A percentile compares a stretch with the other conserved stretches of the same genome.
phyloP scores from a whole-genome alignment of 2,797 vertebrate genomes.

The Cephalopachus bancanus region DNA sequence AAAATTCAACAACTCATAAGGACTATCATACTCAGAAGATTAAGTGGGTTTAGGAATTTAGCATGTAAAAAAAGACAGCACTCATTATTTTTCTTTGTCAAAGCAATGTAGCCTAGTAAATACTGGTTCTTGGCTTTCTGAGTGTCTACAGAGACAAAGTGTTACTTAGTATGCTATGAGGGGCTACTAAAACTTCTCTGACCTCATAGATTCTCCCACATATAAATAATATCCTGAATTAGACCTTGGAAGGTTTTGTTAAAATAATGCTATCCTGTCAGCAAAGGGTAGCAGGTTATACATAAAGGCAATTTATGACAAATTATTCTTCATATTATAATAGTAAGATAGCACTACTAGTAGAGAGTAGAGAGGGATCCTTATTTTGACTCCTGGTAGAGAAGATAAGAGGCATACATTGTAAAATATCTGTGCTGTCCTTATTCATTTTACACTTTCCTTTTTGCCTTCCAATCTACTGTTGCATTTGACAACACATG shows the following conservation, averaged over 20 bases:
- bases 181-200: background rate
- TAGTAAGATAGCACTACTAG: background rate
- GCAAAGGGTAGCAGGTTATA: background rate
- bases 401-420: background rate
- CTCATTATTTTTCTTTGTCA: background rate
- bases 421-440: background rate
- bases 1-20: background rate
- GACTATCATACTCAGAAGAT: background rate
- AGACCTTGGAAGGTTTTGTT: background rate
- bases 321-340: slow-evolving; percentile 19
- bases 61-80: background rate
- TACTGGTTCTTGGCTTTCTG: background rate
- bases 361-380: background rate
- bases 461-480: background rate
- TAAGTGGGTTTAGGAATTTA: background rate
- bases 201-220: background rate
- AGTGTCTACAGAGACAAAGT: background rate
- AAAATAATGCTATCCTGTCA: background rate
- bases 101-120: background rate
- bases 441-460: background rate
- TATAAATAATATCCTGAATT: background rate
- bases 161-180: background rate
- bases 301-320: background rate
- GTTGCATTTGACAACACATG: background rate
- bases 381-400: background rate